Conservation (phyloP, 2,113 vertebrate genomes). For the Scomber scombrus region DNA sequence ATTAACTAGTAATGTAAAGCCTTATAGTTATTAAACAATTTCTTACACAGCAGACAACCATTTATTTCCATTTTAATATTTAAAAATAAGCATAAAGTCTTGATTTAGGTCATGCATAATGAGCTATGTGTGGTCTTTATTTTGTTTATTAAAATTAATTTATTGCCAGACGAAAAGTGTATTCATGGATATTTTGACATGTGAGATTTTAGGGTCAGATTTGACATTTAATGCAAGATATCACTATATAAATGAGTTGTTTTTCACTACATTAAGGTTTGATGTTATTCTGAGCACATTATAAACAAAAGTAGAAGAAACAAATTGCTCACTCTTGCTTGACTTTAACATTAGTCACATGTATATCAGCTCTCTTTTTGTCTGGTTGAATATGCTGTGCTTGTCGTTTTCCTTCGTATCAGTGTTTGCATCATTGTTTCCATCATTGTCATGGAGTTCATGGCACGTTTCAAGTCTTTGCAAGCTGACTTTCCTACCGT, state of each 20-base stretch:
- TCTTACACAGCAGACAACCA: not conserved
- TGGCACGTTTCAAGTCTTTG: not conserved
- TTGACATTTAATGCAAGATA: not conserved
- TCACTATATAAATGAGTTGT: not conserved
- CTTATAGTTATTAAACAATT: not conserved
- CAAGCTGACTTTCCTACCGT: not conserved
- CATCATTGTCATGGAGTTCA: not conserved
- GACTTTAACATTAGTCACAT: not conserved
- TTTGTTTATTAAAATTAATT: no score
- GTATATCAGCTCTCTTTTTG: not conserved
- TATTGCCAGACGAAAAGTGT: not conserved
- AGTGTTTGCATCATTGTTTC: no score
- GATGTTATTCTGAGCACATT: not conserved
- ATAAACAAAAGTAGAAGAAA: not conserved
- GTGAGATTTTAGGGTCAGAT: not conserved
- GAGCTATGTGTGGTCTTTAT: no score
- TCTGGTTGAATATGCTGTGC: not conserved
- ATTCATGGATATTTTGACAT: not conserved
- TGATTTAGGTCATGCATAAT: no score
- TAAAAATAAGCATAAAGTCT: no score
- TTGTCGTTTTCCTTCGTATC: not conserved
- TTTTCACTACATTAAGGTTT: not conserved
- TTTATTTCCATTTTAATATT: not conserved
- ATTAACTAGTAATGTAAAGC: not conserved
- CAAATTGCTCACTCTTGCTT: not conserved